A percentile compares a stretch with the other conserved stretches of the same genome.
These are phyloP conservation scores for Poeciliopsis paucimaculata DNA, from an alignment of 2,797 vertebrate genomes.

Conservation along the genomic window DNA sequence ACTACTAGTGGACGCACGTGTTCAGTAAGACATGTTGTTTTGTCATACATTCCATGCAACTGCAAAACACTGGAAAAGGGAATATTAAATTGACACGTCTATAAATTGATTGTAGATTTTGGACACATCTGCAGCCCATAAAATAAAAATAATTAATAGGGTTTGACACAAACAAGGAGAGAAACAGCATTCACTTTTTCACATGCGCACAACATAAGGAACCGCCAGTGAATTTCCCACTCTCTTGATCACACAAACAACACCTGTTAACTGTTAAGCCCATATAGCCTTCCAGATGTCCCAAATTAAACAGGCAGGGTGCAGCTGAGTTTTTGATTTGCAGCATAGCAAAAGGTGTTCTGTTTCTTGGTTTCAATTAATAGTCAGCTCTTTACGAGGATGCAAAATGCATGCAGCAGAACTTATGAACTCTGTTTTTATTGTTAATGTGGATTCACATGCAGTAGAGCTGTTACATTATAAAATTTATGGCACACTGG, in stretches of 20 bases:
- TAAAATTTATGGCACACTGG: background rate
- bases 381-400: slow-evolving; percentile 18
- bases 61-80: background rate
- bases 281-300: slow-evolving; percentile 65
- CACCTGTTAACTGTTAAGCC: slow-evolving; percentile 64
- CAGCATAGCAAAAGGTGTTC: slow-evolving; percentile 22
- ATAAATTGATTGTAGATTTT: slow-evolving; percentile 8
- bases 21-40: background rate
- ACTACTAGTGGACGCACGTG: slow-evolving; percentile 13
- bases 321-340: slow-evolving; percentile 45
- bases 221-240: slow-evolving; percentile 45
- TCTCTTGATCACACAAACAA: slow-evolving; percentile 62
- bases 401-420: slow-evolving; percentile 4
- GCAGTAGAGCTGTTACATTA: background rate
- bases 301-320: slow-evolving; percentile 44
- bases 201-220: slow-evolving; percentile 8
- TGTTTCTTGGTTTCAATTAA: slow-evolving; percentile 15
- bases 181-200: slow-evolving; percentile 11
- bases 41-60: background rate
- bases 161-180: slow-evolving; percentile 14
- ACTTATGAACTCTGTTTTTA: background rate
- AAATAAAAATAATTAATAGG: slow-evolving; percentile 4
- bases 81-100: background rate
- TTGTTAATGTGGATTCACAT: background rate
- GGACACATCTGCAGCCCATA: slow-evolving; percentile 13